A percentile compares a stretch with the other conserved stretches of the same genome.
phyloP scores from a whole-genome alignment of 2,888 invertebrate species.

The Tachina fera region DNA sequence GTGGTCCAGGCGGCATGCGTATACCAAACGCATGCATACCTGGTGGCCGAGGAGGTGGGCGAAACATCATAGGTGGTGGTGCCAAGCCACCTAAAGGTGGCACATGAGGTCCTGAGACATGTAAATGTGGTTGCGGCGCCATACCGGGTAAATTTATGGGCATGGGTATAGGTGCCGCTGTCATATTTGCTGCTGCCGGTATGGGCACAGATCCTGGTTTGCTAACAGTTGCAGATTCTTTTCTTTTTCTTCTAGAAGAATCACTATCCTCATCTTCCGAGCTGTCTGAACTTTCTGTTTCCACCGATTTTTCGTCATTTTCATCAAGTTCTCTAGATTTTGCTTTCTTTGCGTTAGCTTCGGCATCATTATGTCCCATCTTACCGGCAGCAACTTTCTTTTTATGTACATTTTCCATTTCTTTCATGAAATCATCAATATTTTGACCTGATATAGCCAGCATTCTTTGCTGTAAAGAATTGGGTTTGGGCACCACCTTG shows the following conservation, averaged over 20 bases:
- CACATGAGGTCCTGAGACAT: slow-evolving; percentile 77
- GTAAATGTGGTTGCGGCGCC: slow-evolving; percentile 73
- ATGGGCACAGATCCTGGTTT: slow-evolving; percentile 70
- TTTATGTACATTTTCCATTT: slow-evolving; percentile 93
- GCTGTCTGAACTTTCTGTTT: slow-evolving; percentile 59
- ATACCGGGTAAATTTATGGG: slow-evolving; percentile 67
- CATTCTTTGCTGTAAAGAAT: slow-evolving; percentile 93
- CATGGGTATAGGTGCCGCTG: slow-evolving; percentile 62
- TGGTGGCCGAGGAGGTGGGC: slow-evolving; percentile 85
- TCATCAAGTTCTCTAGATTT: slow-evolving; percentile 55
- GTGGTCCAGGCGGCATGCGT: slow-evolving; percentile 84
- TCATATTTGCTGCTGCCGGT: slow-evolving; percentile 65
- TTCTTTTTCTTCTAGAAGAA: slow-evolving; percentile 53
- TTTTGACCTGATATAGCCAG: slow-evolving; percentile 95
- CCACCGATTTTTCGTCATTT: slow-evolving; percentile 61
- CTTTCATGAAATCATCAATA: slow-evolving; percentile 95
- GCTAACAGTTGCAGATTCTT: neutral
- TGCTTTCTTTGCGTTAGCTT: slow-evolving; percentile 64
- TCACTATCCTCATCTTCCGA: slow-evolving; percentile 67
- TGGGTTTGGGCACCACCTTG: slow-evolving; percentile 85
- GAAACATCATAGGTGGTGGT: slow-evolving; percentile 84
- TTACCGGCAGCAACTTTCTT: slow-evolving; percentile 85
- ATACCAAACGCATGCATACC: slow-evolving; percentile 79
- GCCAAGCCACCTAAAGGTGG: slow-evolving; percentile 83
- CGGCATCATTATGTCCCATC: slow-evolving; percentile 71